Base-by-base conservation (phyloP, 2,113 vertebrate genomes). In the Oreochromis niloticus region DNA sequence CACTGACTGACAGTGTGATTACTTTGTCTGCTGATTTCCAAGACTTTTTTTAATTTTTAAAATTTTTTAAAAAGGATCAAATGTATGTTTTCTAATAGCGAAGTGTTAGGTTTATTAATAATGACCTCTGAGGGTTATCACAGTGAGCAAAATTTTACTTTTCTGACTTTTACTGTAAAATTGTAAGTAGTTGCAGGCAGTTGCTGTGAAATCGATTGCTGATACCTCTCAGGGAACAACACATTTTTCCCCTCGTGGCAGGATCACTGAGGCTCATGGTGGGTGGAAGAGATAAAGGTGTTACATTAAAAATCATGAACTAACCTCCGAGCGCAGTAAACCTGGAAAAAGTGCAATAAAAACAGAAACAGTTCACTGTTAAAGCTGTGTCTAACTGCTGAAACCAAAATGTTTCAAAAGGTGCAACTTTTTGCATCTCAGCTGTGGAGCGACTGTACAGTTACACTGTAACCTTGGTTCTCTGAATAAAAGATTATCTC, bases 221-320 rank as follows among this genome's bases (percentile, higher is more conserved):
- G 19, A 43, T 22, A 71, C n/a, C 1, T 71, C 19, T 4, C 6
- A 12, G 32, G 4, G 59, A 63, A 63, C 17, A 0, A n/a, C 59
- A 63, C 17, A 12, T 63, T 36, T 61, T 11, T 0, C 6, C 59
- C 0, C 59, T 63, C 6, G 32, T 36, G 17, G n/a, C 32, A 7
- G 59, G 32, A 63, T 36, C 17, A 63, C 32, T 12, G 59, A 36
- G n/a, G 36, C n/a, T 24, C 63, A 24, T 9, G 63, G 4, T 9
- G 1, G 36, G 11, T 68, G 63, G 41, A 41, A 41, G n/a, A 68
- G 36, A 22, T 9, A 68, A 41, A 68, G 3, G n/a, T 41, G 63
- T 41, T 41, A 22, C 63, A 41, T 39, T 41, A 22, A 68, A 4
- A 68, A 41, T 13, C 34, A 22, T 1, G 61, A 39, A 13, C 63